Conservation (phyloP, 2,888 invertebrate genomes). For the Rhimphoctona megacephalus region DNA sequence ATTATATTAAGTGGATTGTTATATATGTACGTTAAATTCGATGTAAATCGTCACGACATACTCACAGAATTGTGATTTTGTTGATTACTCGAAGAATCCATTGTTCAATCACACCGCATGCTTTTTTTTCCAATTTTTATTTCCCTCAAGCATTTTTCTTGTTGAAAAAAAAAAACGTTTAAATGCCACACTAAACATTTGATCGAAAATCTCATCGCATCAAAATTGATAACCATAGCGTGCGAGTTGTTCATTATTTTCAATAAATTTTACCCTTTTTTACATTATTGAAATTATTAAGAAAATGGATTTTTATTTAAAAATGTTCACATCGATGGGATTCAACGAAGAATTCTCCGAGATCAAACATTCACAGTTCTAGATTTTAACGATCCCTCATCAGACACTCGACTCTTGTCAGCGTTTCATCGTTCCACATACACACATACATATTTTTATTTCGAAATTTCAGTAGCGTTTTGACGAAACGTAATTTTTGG, state of each 20-base stretch:
- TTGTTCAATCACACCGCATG: not conserved
- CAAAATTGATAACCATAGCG: not conserved
- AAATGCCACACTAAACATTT: not conserved
- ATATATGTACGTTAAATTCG: constrained; percentile 53
- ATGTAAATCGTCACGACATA: constrained; percentile 20
- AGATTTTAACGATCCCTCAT: not conserved
- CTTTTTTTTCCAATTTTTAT: not conserved
- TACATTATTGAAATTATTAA: not conserved
- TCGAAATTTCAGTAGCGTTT: not conserved
- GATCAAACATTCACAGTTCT: constrained; percentile 17
- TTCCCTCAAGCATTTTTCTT: not conserved
- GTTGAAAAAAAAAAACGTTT: not conserved
- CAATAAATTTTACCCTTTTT: not conserved
- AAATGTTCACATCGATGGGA: not conserved
- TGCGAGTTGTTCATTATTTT: not conserved
- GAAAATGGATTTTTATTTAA: not conserved
- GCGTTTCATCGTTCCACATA: constrained; percentile 62
- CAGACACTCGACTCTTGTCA: constrained; percentile 5
- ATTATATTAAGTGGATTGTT: constrained; percentile 60
- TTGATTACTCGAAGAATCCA: not conserved
- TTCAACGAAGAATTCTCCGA: constrained; percentile 21
- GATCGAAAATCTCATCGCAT: not conserved
- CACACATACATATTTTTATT: constrained; percentile 30
- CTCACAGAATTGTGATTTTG: constrained; percentile 18
- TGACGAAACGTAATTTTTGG: not conserved